A percentile compares a stretch with the other conserved stretches of the same genome.
These are phyloP conservation scores for Scrobipalpa atriplicella DNA, from an alignment of 2,888 invertebrate genomes.

Conservation along the genomic window DNA sequence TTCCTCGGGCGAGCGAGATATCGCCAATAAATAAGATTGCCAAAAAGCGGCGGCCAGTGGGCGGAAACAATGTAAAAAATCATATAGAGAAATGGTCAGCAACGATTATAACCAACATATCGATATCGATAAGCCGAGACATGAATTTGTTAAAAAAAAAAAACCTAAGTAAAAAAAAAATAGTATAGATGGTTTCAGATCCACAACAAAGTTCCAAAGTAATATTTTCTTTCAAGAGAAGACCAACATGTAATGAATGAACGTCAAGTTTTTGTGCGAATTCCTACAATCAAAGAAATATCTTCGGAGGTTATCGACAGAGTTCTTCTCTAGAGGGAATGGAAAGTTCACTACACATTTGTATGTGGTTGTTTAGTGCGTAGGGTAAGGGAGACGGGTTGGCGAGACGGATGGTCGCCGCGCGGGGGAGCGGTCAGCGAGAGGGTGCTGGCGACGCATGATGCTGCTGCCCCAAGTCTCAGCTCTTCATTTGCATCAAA, in stretches of 20 bases:
- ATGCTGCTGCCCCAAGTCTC: constrained; percentile 19
- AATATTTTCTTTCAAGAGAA: constrained; percentile 1
- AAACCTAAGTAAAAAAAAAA: background rate
- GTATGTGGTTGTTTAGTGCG: constrained; percentile 53
- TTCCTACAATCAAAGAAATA: constrained; percentile 29
- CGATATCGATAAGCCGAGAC: constrained; percentile 35
- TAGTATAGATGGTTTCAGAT: constrained; percentile 4
- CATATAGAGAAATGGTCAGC: constrained; percentile 47
- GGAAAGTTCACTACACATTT: constrained; percentile 56
- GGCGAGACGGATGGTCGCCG: constrained; percentile 59
- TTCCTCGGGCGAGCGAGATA: constrained; percentile 64
- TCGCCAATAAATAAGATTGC: constrained; percentile 77
- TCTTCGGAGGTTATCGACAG: constrained; percentile 45
- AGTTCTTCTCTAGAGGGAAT: constrained; percentile 44
- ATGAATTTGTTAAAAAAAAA: background rate
- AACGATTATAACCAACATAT: constrained; percentile 22
- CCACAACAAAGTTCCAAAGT: background rate
- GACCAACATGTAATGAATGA: constrained; percentile 1
- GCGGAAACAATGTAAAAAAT: constrained; percentile 70
- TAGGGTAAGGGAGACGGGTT: constrained; percentile 45
- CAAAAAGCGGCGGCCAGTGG: constrained; percentile 60
- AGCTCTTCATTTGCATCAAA: constrained; percentile 68
- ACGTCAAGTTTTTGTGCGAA: constrained; percentile 7
- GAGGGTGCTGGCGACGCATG: constrained; percentile 33
- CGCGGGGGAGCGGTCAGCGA: constrained; percentile 34